Evolutionary conservation across 2,888 invertebrate genomes (phyloP).

Genomic region (Taphrorychus bicolor): DNA sequence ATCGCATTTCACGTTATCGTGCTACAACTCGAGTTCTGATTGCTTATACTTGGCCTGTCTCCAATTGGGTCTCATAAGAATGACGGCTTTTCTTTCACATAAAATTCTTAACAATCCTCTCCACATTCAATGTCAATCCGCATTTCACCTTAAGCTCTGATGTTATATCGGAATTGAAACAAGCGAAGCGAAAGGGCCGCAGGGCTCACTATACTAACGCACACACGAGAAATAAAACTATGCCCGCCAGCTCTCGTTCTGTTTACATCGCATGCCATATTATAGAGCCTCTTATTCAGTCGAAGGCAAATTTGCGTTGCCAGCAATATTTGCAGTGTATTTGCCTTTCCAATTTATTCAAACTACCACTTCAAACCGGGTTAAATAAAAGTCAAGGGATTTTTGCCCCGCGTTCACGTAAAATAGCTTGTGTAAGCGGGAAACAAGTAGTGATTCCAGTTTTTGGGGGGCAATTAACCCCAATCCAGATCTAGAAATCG

Average conservation of each 20-base stretch:
- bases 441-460: neutral
- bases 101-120: too few species aligned
- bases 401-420: neutral
- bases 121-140: too few species aligned
- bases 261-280: neutral
- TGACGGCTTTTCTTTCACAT: too few species aligned
- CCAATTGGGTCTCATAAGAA: too few species aligned
- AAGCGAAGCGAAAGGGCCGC: neutral
- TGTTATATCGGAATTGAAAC: too few species aligned
- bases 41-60: too few species aligned
- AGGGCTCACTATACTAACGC: neutral
- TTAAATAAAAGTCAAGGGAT: conserved; percentile 6
- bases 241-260: neutral
- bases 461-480: neutral
- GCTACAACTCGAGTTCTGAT: too few species aligned
- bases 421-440: neutral
- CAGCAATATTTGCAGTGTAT: conserved; percentile 11
- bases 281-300: conserved; percentile 4
- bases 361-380: conserved; percentile 7
- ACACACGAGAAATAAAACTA: neutral
- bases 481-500: too few species aligned
- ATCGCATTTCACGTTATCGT: too few species aligned
- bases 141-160: too few species aligned
- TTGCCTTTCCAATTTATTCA: conserved; percentile 8
- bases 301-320: conserved; percentile 9